These are phyloP conservation scores for Tinamus major DNA, from an alignment of 2,797 vertebrate species.

Conservation along the genomic window DNA sequence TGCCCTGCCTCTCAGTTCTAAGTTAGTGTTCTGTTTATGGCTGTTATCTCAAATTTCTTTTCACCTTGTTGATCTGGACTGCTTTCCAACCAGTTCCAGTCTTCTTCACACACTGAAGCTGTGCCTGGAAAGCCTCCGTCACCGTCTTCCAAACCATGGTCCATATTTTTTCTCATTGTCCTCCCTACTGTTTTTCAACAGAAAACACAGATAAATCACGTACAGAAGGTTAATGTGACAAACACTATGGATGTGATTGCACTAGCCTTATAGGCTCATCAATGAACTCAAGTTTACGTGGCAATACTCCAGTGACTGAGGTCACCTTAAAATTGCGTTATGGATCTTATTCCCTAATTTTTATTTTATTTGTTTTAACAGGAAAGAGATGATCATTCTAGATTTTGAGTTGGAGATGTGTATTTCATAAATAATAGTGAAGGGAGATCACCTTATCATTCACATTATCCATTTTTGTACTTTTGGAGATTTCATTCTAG, in stretches of 20 bases:
- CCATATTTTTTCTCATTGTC: neutral
- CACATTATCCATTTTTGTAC: neutral
- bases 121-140: neutral
- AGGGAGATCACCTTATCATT: neutral
- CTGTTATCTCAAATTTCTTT: conserved; percentile 12
- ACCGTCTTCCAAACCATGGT: neutral
- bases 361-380: neutral
- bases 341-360: neutral
- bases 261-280: neutral
- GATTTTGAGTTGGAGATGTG: neutral
- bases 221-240: neutral
- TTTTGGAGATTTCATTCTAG: neutral
- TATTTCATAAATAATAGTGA: neutral
- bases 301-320: neutral
- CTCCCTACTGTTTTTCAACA: conserved; percentile 1
- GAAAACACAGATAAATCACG: neutral
- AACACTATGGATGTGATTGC: neutral
- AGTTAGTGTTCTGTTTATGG: neutral
- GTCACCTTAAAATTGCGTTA: neutral
- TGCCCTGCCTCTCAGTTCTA: neutral
- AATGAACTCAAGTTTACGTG: neutral
- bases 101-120: neutral
- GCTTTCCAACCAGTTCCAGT: neutral
- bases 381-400: neutral
- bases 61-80: neutral